Evolutionary conservation across 2,113 vertebrate species (phyloP), one percentile per base, ranked within the genome.

Genomic region (human (Homo sapiens)): DNA sequence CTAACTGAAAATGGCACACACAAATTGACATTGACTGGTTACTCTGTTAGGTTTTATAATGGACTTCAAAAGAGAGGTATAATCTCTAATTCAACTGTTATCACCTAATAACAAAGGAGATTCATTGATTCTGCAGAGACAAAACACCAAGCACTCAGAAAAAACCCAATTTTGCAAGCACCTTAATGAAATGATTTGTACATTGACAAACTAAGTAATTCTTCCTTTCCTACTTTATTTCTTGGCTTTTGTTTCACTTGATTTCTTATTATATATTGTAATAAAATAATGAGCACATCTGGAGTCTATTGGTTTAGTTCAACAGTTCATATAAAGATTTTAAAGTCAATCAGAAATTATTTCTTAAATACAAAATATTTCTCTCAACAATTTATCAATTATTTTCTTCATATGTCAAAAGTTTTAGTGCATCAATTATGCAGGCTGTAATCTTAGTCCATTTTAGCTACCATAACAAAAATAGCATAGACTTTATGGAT

Each of bases 11-110:
- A 94, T 50, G 59, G 86, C 61, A 85, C 20, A 75, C 72, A 82
- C n/a, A 86, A 91, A 96, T 79, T 86, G 93, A 64, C 89, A 57
- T 93, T 89, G 66, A 91, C n/a, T 50, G 22, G 27, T 91, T 86
- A 82, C 89, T 89, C 22, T 79, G 9, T 95, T 96, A 94, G 22
- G 27, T 30, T 93, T 97, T 86, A 61, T 93, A 97, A 93, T 80
- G 27, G 43, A 91, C 90, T 72, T 20, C 30, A 89, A 93, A 93
- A 89, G 10, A 66, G 20, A 96, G 22, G 48, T 48, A 70, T 0
- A 0, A 43, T 86, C 59, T 94, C 38, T 57, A 94, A 79, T 84
- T 89, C 61, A 91, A 91, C 20, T 86, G 27, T 85, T 95, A 87
- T 30, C 55, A 79, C 59, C 3, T 57, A 48, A 73, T 2, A 11